Evolutionary conservation across 2,888 invertebrate species (phyloP), one percentile per base, ranked within the genome.

Genomic region (Eristalis tenax): DNA sequence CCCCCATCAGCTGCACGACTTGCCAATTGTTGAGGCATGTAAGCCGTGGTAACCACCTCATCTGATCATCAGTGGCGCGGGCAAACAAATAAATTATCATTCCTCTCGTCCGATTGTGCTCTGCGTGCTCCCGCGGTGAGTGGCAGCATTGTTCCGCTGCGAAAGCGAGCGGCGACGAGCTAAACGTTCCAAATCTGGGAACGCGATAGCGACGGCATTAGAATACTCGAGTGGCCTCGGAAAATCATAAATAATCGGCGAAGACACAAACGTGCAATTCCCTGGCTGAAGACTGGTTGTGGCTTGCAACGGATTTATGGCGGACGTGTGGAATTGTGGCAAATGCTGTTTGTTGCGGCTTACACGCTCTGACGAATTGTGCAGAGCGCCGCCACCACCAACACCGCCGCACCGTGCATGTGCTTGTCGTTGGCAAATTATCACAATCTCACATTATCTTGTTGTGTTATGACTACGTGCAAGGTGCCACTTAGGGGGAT

Each of bases 11-110:
- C 43, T 1, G 18, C 50, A 50, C 50, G 50, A 50, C 18, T n/a
- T 50, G 50, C 50, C 50, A 43, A 43, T 43, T 43, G 43, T 5
- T n/a, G 43, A 15, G 1, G n/a, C 43, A 43, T 43, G 43, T n/a
- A 18, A 18, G 50, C n/a, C 50, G 8, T 50, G 50, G 50, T 18
- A n/a, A 18, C 18, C n/a, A 69, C 85, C 68, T 70, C 85, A 40
- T 81, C 71, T 81, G 85, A 85, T 85, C 79, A 85, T 85, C 85
- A 73, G 76, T 70, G 50, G 65, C 64, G 81, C 80, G 63, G 64
- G 64, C 82, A 81, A 85, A 85, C 85, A 82, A 82, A 85, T 85
- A 85, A 85, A 85, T 85, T 85, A 85, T 82, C 82, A 77, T 85
- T 81, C 71, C 71, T 40, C 59, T 61, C 50, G 70, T 80, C 75